Percentiles rank a stretch among this genome's conserved stretches.
Evolutionary conservation across 2,888 invertebrate genomes (phyloP).

Genomic region (Heliconius ethilla): DNA sequence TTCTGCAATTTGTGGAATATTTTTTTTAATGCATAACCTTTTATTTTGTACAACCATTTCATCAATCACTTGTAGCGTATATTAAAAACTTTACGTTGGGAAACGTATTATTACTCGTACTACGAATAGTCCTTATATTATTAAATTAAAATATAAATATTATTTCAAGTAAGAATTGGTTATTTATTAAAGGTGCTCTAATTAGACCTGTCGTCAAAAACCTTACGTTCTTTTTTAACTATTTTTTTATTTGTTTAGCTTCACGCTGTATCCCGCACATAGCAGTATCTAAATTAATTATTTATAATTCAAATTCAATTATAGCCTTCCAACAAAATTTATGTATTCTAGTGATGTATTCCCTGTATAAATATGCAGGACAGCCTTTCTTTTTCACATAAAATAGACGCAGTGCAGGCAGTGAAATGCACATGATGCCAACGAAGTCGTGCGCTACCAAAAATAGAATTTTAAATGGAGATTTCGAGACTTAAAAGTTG

Average conservation of each 20-base stretch:
- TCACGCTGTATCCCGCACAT: too few relatives aligned
- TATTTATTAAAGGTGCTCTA: neutral
- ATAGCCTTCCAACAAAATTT: neutral
- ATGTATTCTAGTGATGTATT: slow-evolving; percentile 27
- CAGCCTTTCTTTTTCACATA: slow-evolving; percentile 31
- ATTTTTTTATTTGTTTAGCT: too few relatives aligned
- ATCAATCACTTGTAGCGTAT: neutral
- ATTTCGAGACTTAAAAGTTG: slow-evolving; percentile 27
- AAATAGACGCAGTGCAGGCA: slow-evolving; percentile 37
- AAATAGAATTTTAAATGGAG: slow-evolving; percentile 29
- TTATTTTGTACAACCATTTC: too few relatives aligned
- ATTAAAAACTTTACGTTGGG: neutral
- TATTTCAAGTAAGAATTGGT: neutral
- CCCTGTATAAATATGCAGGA: slow-evolving; percentile 29
- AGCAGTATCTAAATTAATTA: neutral
- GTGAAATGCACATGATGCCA: slow-evolving; percentile 35
- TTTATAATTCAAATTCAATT: neutral
- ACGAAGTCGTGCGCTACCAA: slow-evolving; percentile 28
- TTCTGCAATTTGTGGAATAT: too few relatives aligned
- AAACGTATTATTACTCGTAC: neutral
- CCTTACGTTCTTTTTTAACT: too few relatives aligned
- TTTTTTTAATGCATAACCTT: too few relatives aligned
- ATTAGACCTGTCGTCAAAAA: neutral
- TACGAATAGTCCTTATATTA: neutral
- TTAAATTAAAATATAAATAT: neutral